Evolutionary conservation across 1,140 invertebrate genomes (phyloP), one percentile per base, ranked within the genome.

Genomic region (Drosophila cardini): DNA sequence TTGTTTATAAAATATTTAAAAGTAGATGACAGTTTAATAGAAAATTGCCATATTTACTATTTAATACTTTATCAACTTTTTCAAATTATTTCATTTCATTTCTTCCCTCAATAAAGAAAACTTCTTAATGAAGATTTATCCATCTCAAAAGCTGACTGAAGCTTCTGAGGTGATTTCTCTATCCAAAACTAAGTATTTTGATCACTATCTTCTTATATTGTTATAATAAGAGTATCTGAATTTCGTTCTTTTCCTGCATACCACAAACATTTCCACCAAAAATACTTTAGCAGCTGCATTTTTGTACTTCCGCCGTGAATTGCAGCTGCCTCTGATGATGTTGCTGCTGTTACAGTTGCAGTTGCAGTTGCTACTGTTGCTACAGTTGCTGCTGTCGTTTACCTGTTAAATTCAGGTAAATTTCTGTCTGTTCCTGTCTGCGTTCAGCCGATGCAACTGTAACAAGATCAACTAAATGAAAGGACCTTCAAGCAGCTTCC

Each of bases 371-470:
- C 64, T n/a, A n/a, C n/a, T n/a, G n/a, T n/a, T n/a, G n/a, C n/a
- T n/a, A n/a, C n/a, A 64, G 77, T 34, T 52, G 43, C 52, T 46
- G 32, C 42, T 56, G 72, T 61, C 46, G 36, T 48, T 65, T 65
- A 61, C 56, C 72, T 64, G 76, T 61, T 82, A 65, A 82, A 75
- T 78, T 55, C 72, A 57, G 70, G 67, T 60, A 26, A 30, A 26
- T 58, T 13, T 52, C 36, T 63, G 76, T 42, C 76, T 65, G 67
- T 56, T 64, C 53, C n/a, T 13, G 34, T 16, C 53, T 32, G 56
- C 32, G 8, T n/a, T 30, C 16, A 70, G 9, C 62, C 56, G 61
- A 9, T 77, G 69, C 72, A 81, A 45, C 75, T 64, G 70, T 46
- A 55, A 16, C 34, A 42, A 16, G 32, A 56, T 40, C 18, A 38